Evolutionary conservation across 2,113 vertebrate species (phyloP).

Genomic region (Ciconia boyciana): DNA sequence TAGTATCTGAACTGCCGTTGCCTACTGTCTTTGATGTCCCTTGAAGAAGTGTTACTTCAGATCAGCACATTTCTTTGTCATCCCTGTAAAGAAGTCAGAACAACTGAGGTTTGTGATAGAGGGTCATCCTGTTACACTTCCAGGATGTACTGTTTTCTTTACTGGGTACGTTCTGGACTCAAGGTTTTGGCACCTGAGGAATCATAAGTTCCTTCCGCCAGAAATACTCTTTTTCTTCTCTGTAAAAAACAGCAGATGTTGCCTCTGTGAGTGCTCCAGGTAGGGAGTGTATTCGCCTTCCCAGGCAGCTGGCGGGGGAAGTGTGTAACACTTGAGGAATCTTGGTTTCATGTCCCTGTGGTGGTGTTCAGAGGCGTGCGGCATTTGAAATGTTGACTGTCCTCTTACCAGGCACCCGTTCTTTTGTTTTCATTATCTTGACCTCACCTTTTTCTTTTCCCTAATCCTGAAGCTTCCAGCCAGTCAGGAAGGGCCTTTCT

Average conservation of each 20-base stretch:
- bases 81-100: not conserved
- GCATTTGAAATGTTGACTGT: not conserved
- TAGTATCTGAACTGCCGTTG: not conserved
- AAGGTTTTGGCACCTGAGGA: not conserved
- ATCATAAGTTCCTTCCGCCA: not conserved
- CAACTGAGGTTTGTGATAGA: not conserved
- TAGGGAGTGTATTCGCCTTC: not conserved
- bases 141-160: not conserved
- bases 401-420: not conserved
- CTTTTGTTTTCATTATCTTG: not conserved
- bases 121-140: not conserved
- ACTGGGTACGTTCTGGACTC: not conserved
- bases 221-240: not conserved
- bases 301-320: not conserved
- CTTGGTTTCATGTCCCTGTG: not conserved
- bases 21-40: not conserved
- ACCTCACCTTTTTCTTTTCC: not conserved
- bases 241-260: conserved; percentile 2
- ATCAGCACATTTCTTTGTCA: not conserved
- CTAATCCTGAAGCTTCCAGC: not conserved
- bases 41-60: not conserved
- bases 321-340: not conserved
- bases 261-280: not conserved
- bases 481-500: conserved; percentile 4
- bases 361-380: not conserved